Evolutionary conservation across 2,113 vertebrate genomes (phyloP).

Genomic region (Struthidea cinerea): DNA sequence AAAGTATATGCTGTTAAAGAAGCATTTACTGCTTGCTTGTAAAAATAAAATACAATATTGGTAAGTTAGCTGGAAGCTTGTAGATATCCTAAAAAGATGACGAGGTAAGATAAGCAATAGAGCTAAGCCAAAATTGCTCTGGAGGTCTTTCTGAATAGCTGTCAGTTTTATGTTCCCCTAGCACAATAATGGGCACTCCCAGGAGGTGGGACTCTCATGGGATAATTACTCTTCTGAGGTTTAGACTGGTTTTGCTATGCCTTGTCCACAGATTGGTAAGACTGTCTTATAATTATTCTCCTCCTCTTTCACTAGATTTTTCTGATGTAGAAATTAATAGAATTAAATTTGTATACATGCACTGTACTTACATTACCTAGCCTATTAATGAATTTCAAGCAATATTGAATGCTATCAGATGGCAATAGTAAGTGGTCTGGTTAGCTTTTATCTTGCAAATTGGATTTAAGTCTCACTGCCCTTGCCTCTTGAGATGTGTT

Average conservation of each 20-base stretch:
- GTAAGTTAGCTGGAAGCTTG: not conserved
- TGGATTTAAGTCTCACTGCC: conserved; percentile 18
- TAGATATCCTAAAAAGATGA: not conserved
- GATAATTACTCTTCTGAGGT: conserved; percentile 25
- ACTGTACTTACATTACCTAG: not conserved
- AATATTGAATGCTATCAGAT: conserved; percentile 37
- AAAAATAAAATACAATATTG: not conserved
- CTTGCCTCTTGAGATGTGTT: conserved; percentile 2
- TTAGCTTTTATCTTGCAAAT: conserved; percentile 55
- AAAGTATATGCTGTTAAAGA: conserved; percentile 11
- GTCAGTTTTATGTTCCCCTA: conserved; percentile 25
- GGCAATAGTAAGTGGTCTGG: conserved; percentile 4
- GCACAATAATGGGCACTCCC: conserved; percentile 26
- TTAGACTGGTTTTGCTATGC: not conserved
- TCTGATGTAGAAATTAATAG: conserved; percentile 53
- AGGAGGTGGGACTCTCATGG: conserved; percentile 7
- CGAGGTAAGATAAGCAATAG: not conserved
- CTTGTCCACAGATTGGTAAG: not conserved
- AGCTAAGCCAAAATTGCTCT: not conserved
- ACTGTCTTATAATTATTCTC: conserved; percentile 32
- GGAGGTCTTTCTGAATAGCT: conserved; percentile 26
- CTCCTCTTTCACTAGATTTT: conserved; percentile 8
- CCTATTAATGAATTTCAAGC: conserved; percentile 40
- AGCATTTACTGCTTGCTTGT: not conserved
- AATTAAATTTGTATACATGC: conserved; percentile 54